These are phyloP conservation scores for Diarsia dahlii DNA, from an alignment of 2,888 invertebrate genomes.

Conservation along the genomic window DNA sequence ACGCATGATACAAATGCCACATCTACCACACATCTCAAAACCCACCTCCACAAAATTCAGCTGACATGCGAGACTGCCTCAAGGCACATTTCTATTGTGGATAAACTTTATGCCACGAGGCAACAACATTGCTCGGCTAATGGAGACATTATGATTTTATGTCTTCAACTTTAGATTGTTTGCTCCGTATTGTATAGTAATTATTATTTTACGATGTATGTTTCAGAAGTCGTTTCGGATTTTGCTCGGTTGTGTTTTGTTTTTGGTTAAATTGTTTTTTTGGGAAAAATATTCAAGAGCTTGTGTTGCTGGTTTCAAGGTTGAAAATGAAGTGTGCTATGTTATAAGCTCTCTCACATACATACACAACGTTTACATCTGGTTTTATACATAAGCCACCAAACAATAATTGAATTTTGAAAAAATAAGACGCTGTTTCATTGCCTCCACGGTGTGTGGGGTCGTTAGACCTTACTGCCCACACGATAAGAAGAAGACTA, in stretches of 20 bases:
- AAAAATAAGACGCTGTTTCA: background rate
- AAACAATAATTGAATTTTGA: background rate
- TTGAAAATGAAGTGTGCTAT: background rate
- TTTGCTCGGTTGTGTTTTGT: conserved; percentile 47
- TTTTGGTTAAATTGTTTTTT: conserved; percentile 47
- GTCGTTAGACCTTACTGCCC: too few species aligned
- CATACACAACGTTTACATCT: background rate
- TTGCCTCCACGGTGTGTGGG: background rate
- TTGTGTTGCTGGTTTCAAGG: background rate
- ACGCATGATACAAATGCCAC: conserved; percentile 1
- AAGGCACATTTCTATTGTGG: conserved; percentile 72
- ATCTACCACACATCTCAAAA: conserved; percentile 8
- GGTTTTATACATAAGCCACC: background rate
- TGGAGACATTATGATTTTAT: conserved; percentile 67
- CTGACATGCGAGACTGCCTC: conserved; percentile 70
- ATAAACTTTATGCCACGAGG: conserved; percentile 67
- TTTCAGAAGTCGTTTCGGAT: conserved; percentile 60
- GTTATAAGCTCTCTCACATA: background rate
- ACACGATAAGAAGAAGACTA: too few species aligned
- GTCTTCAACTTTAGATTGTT: conserved; percentile 65
- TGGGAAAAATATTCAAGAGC: background rate
- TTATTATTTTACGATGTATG: conserved; percentile 65
- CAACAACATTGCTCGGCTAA: conserved; percentile 67
- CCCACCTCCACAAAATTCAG: conserved; percentile 30
- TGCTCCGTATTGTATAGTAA: conserved; percentile 62